phyloP scores from a whole-genome alignment of 53 echinoderm and acorn worm species.

The Echinarachnius parma region DNA sequence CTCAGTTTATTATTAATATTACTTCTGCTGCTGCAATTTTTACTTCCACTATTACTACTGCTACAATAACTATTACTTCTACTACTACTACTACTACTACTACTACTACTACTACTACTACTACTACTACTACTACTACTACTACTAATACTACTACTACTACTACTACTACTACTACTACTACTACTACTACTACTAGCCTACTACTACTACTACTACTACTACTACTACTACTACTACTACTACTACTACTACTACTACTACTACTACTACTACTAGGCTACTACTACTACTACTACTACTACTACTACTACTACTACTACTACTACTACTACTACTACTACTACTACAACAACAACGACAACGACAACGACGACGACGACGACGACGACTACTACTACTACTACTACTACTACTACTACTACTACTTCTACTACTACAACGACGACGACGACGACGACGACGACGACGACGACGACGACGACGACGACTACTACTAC shows the following conservation, averaged over 20 bases:
- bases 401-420: neutral
- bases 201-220: slow-evolving; percentile 20
- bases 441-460: neutral
- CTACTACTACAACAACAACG: slow-evolving; percentile 9
- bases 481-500: neutral
- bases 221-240: slow-evolving; percentile 16
- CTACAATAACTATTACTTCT: too few relatives aligned
- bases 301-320: slow-evolving; percentile 18
- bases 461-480: neutral
- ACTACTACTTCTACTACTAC: neutral
- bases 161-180: neutral
- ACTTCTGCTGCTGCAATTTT: too few relatives aligned
- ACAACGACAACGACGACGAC: too few relatives aligned
- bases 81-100: neutral
- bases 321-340: slow-evolving; percentile 19
- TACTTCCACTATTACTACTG: too few relatives aligned
- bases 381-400: neutral
- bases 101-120: neutral
- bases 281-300: slow-evolving; percentile 3
- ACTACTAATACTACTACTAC: neutral
- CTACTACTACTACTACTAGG: slow-evolving; percentile 16
- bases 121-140: neutral
- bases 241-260: slow-evolving; percentile 15
- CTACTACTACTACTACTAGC: neutral
- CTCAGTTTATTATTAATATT: too few relatives aligned